A percentile compares a stretch with the other conserved stretches of the same genome.
Conservation (phyloP, 2,113 vertebrate species). For the Eira barbara region DNA sequence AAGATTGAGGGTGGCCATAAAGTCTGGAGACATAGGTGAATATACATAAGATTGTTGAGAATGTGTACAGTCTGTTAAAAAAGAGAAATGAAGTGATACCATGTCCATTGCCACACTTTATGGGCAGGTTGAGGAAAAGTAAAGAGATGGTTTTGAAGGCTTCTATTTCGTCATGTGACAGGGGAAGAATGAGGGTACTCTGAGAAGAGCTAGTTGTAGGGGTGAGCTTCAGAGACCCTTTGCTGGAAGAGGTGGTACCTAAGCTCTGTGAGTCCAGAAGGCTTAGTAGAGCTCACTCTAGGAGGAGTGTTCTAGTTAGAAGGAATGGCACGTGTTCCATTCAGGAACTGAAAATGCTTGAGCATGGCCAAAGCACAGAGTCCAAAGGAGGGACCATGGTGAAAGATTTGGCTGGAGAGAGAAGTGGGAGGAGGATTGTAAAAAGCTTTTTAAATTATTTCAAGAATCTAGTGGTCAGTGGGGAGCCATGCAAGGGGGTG, state of each 20-base stretch:
- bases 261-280: not conserved
- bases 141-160: not conserved
- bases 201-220: not conserved
- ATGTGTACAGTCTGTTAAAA: not conserved
- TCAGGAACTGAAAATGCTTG: not conserved
- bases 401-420: not conserved
- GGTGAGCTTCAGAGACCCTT: not conserved
- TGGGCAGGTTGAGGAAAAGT: not conserved
- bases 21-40: not conserved
- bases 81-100: not conserved
- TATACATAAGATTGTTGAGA: not conserved
- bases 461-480: conserved; percentile 28
- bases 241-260: not conserved
- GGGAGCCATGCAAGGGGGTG: not conserved
- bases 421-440: not conserved
- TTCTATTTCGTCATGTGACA: not conserved
- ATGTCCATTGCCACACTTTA: not conserved
- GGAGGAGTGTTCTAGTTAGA: not conserved
- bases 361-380: not conserved
- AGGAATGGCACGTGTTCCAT: not conserved
- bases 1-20: not conserved
- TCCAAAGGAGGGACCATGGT: not conserved
- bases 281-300: not conserved
- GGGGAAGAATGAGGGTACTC: not conserved
- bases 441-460: not conserved